phyloP scores from a whole-genome alignment of 1,140 invertebrate genomes.

The Drosophila parvula region DNA sequence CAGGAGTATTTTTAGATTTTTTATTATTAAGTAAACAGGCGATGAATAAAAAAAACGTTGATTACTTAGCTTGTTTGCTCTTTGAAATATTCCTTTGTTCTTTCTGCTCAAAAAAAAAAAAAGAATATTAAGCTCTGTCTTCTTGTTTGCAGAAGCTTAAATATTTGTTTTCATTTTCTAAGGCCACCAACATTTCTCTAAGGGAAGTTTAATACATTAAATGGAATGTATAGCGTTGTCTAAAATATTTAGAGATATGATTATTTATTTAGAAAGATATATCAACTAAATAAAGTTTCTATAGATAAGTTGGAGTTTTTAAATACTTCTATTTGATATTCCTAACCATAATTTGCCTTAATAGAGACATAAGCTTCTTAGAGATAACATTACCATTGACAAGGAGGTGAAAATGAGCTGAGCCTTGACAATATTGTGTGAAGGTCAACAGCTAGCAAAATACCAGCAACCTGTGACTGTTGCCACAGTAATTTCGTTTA shows the following conservation, averaged over 20 bases:
- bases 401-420: constrained; percentile 1
- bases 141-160: neutral
- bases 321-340: neutral
- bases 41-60: constrained; percentile 13
- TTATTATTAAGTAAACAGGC: constrained; percentile 16
- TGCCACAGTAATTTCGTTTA: constrained; percentile 3
- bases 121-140: neutral
- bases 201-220: neutral
- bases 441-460: constrained; percentile 27
- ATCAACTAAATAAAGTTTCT: neutral
- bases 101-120: neutral
- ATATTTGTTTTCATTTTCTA: neutral
- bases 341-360: neutral
- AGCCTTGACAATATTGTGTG: constrained; percentile 38
- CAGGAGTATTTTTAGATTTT: constrained; percentile 14
- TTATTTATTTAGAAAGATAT: too few relatives aligned
- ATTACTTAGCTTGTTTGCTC: neutral
- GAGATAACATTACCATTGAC: constrained; percentile 2
- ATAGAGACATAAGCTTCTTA: neutral
- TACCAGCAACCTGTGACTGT: neutral
- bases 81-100: constrained; percentile 11
- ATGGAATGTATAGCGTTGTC: neutral
- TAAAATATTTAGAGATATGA: neutral
- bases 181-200: neutral
- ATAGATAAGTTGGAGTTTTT: neutral